Evolutionary conservation across 2,888 invertebrate genomes (phyloP).

Genomic region (Drosophila monieri): DNA sequence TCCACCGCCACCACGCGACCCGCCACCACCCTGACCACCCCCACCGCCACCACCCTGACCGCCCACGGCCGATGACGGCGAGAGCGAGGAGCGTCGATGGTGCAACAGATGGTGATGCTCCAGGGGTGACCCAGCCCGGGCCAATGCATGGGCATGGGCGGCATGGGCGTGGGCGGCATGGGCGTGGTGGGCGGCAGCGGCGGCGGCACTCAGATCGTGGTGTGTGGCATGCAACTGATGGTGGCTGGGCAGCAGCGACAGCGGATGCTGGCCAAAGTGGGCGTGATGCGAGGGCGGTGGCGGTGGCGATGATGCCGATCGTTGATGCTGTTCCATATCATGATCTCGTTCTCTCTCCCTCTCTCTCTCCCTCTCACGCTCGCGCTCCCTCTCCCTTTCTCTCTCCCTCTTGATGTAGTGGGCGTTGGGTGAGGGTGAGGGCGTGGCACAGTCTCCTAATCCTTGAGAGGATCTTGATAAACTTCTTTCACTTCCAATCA

Average conservation of each 20-base stretch:
- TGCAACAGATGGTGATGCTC: slow-evolving; percentile 81
- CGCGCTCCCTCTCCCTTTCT: slow-evolving; percentile 53
- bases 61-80: slow-evolving; percentile 77
- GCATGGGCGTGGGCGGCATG: slow-evolving; percentile 73
- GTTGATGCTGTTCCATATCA: slow-evolving; percentile 19
- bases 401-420: slow-evolving; percentile 59
- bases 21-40: slow-evolving; percentile 21
- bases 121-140: slow-evolving; percentile 76
- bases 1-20: slow-evolving; percentile 32
- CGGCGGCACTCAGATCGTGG: slow-evolving; percentile 64
- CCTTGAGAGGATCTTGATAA: slow-evolving; percentile 64
- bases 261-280: slow-evolving; percentile 78
- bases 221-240: slow-evolving; percentile 77
- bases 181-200: slow-evolving; percentile 59
- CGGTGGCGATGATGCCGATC: slow-evolving; percentile 31
- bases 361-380: slow-evolving; percentile 48
- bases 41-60: slow-evolving; percentile 44
- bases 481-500: slow-evolving; percentile 63
- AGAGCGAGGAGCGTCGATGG: slow-evolving; percentile 81
- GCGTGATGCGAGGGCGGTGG: slow-evolving; percentile 68
- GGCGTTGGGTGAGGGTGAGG: slow-evolving; percentile 63
- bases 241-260: slow-evolving; percentile 74
- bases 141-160: slow-evolving; percentile 73
- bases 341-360: slow-evolving; percentile 49
- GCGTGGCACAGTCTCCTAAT: slow-evolving; percentile 59